Evolutionary conservation across 2,888 invertebrate species (phyloP).

Genomic region (Chalcis sispes): DNA sequence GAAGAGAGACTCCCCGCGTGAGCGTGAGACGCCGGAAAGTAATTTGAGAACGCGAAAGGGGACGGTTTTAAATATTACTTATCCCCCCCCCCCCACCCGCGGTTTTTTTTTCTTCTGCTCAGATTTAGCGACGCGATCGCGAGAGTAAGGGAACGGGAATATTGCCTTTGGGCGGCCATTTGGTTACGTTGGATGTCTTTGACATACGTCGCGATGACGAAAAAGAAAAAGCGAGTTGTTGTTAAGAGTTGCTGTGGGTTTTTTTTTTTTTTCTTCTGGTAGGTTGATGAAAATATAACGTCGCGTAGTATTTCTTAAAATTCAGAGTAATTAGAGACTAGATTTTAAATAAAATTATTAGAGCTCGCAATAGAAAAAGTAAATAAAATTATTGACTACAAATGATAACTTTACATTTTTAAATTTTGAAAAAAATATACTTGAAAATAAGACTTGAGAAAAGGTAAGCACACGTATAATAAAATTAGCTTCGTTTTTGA

Average conservation of each 20-base stretch:
- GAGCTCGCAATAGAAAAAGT: no score
- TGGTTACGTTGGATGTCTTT: conserved; percentile 53
- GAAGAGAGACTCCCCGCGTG: conserved; percentile 39
- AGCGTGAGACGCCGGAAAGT: conserved; percentile 64
- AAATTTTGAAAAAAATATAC: no score
- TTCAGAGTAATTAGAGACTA: no score
- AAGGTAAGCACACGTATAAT: background rate
- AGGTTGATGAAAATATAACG: no score
- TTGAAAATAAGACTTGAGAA: no score
- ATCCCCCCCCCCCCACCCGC: no score
- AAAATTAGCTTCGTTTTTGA: conserved; percentile 40
- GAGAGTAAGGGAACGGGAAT: no score
- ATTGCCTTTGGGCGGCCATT: conserved; percentile 60
- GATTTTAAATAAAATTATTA: no score
- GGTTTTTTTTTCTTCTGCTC: conserved; percentile 24
- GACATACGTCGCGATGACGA: conserved; percentile 45
- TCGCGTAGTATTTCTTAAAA: no score
- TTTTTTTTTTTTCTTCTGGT: background rate
- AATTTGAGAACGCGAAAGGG: conserved; percentile 67
- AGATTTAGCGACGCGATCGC: conserved; percentile 21
- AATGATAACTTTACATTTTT: no score
- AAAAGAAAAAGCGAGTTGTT: conserved; percentile 29
- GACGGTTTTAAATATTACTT: conserved; percentile 71
- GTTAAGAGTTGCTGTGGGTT: conserved; percentile 29
- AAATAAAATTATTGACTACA: no score